Evolutionary conservation across 2,888 invertebrate species (phyloP), one percentile per base, ranked within the genome.

Genomic region (Tryphoninae sp.): DNA sequence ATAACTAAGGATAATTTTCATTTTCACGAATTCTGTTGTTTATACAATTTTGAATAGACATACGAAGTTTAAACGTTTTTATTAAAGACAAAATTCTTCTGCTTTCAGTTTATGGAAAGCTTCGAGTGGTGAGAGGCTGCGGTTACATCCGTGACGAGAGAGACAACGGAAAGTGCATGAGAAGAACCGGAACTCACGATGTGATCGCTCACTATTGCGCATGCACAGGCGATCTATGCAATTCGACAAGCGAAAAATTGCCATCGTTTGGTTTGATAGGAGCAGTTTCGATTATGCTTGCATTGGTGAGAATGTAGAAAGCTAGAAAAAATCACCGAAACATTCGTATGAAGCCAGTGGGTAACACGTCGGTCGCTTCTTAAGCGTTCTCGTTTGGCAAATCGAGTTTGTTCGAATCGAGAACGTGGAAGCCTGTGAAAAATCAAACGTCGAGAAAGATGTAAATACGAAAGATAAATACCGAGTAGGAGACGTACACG

Each of bases 151-250:
- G 93, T 23, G 96, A 96, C 84, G 88, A 86, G 2, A 93, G 93
- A 2, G 94, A 94, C 86, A 93, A 94, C 87, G 93, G 93, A 80
- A 92, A 93, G 6, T 97, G 97, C 90, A 91, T 95, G 84, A 93
- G 94, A 86, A 94, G 96, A 82, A 93, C 94, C 13, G 97, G 97
- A 49, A 96, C 95, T 16, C 96, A 96, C 83, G 95, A 95, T 86
- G 94, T 97, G 0, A 94, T 95, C 85, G 95, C 96, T 71, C 93
- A 94, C 1, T 97, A 96, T 91, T 97, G 97, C 91, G 94, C 96
- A 79, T 97, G 97, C 91, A 95, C 95, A 88, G 94, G 93, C 6
- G 95, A 96, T 89, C 93, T 96, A 22, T 97, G 97, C 93, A 97
- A 97, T 89, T 92, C 93, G 69, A 94, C 94, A 71, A 84, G 61